These are phyloP conservation scores for Zygaena filipendulae DNA, from an alignment of 2,888 invertebrate genomes.

Conservation along the genomic window DNA sequence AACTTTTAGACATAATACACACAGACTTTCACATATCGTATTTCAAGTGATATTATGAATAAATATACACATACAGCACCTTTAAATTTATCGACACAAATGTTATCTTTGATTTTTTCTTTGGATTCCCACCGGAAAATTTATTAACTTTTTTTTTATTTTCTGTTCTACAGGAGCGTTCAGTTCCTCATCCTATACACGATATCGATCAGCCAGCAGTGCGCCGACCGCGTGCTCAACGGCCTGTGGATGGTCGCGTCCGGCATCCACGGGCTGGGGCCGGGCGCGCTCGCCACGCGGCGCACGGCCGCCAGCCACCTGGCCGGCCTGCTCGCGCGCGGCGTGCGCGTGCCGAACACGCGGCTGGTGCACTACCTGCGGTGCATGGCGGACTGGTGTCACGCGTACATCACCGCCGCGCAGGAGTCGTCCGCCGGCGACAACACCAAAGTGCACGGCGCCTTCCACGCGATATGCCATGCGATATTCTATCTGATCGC, in stretches of 20 bases:
- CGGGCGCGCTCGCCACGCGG: constrained; percentile 43
- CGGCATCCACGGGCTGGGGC: constrained; percentile 40
- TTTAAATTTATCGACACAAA: too few species aligned
- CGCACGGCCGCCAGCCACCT: constrained; percentile 51
- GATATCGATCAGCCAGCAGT: constrained; percentile 56
- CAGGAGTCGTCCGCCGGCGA: constrained; percentile 63
- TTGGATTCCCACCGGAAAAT: too few species aligned
- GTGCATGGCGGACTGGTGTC: constrained; percentile 85
- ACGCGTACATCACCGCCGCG: constrained; percentile 77
- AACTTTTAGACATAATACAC: too few species aligned
- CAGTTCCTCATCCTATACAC: constrained; percentile 60
- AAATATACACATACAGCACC: too few species aligned
- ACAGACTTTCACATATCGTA: too few species aligned
- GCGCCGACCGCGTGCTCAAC: constrained; percentile 43
- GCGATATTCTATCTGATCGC: constrained; percentile 92
- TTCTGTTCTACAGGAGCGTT: constrained; percentile 61
- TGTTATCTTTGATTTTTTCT: too few species aligned
- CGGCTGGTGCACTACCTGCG: constrained; percentile 56
- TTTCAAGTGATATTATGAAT: too few species aligned
- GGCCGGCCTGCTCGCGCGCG: constrained; percentile 51
- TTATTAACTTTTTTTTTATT: too few species aligned
- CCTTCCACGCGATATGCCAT: constrained; percentile 94
- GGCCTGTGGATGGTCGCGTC: constrained; percentile 51
- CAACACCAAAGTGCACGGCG: constrained; percentile 75
- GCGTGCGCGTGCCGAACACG: constrained; percentile 45